phyloP scores from a whole-genome alignment of 2,888 invertebrate species.

The Lasioglossum malachurum region DNA sequence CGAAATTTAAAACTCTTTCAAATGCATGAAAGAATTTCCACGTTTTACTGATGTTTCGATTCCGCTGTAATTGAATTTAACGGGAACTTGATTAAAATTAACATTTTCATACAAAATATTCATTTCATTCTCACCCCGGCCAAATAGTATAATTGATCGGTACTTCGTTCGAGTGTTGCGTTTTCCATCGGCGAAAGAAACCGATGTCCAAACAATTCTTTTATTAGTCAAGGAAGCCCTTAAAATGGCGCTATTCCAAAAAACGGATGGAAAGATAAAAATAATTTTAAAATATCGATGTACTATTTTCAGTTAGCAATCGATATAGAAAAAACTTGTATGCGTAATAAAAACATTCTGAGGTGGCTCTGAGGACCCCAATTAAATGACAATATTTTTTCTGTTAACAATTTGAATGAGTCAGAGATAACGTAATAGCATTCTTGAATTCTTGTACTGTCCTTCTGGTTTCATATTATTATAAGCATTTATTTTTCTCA shows the following conservation, averaged over 20 bases:
- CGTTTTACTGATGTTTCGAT: constrained; percentile 1
- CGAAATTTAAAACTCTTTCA: constrained; percentile 9
- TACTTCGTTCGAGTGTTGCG: background rate
- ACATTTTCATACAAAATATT: constrained; percentile 14
- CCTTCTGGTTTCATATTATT: too few species aligned
- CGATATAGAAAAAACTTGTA: background rate
- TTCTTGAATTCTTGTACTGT: too few species aligned
- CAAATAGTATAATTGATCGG: background rate
- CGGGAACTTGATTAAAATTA: constrained; percentile 17
- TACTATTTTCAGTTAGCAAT: background rate
- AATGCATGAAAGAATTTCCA: background rate
- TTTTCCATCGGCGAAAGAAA: background rate
- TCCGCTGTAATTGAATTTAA: constrained; percentile 8
- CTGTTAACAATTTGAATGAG: background rate
- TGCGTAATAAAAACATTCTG: too few species aligned
- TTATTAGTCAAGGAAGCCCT: background rate
- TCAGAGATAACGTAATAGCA: too few species aligned
- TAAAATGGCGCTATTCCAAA: background rate
- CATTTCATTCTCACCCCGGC: background rate
- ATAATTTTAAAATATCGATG: background rate
- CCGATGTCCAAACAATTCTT: background rate
- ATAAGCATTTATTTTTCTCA: too few species aligned
- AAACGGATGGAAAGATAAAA: background rate
- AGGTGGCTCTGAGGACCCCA: too few species aligned
- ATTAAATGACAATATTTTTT: background rate